These are phyloP conservation scores for Shinisaurus crocodilurus DNA, from an alignment of 2,113 vertebrate genomes.

Conservation along the genomic window DNA sequence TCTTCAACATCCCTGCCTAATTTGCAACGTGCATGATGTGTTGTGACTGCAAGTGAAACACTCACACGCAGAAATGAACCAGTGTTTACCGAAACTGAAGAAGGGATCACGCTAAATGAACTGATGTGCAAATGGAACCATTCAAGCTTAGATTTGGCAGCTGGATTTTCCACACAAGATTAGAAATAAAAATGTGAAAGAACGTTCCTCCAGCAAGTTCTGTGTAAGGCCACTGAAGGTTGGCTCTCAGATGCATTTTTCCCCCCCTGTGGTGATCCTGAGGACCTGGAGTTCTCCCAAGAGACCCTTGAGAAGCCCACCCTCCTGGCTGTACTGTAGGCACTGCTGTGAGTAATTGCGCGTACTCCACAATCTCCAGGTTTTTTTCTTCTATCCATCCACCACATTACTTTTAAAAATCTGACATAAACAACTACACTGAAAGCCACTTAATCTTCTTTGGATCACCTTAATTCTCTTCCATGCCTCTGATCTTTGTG, in stretches of 20 bases:
- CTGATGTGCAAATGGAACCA: not conserved
- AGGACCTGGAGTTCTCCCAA: not conserved
- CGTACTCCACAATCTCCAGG: not conserved
- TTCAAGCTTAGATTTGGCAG: not conserved
- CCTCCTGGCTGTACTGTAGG: not conserved
- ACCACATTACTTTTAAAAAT: constrained; percentile 26
- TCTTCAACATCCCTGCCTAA: too few relatives aligned
- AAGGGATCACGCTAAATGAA: not conserved
- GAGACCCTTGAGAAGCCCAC: not conserved
- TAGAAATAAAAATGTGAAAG: not conserved
- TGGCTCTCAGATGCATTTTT: not conserved
- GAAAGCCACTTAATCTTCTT: constrained; percentile 31
- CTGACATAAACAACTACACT: constrained; percentile 17
- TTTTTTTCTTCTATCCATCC: not conserved
- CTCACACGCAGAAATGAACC: not conserved
- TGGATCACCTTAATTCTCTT: constrained; percentile 28
- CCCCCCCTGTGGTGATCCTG: not conserved
- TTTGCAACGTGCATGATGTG: not conserved
- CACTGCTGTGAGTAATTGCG: constrained; percentile 10
- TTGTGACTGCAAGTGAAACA: not conserved
- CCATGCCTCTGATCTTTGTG: not conserved
- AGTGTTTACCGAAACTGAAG: not conserved
- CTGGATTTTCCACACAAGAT: not conserved
- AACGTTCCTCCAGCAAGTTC: not conserved
- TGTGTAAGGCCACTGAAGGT: not conserved